Percentiles rank a stretch among this genome's conserved stretches.
Evolutionary conservation across 2,113 vertebrate species (phyloP).

Genomic region (Amia ocellicauda): DNA sequence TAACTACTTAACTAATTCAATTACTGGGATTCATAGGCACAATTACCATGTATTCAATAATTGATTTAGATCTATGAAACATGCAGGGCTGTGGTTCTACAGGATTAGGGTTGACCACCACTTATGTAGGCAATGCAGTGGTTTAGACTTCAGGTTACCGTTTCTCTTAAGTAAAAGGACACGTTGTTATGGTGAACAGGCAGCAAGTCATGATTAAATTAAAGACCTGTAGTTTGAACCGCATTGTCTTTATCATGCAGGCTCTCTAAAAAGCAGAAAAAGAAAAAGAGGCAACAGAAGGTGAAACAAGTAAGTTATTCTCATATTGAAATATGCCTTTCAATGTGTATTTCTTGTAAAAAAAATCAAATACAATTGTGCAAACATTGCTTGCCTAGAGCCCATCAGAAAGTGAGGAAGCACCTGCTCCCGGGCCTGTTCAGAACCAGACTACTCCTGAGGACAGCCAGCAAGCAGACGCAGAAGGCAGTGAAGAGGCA

Average conservation of each 20-base stretch:
- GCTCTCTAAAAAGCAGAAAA: slow-evolving; percentile 89
- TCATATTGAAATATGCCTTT: neutral
- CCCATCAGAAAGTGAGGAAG: slow-evolving; percentile 21
- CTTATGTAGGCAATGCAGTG: too few relatives aligned
- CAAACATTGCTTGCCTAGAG: slow-evolving; percentile 21
- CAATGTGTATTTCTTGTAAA: neutral
- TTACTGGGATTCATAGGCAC: too few relatives aligned
- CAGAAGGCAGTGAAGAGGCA: neutral
- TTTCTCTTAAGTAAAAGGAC: too few relatives aligned
- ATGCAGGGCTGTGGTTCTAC: too few relatives aligned
- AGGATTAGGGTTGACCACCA: too few relatives aligned
- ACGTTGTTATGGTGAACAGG: too few relatives aligned
- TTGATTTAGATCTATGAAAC: too few relatives aligned
- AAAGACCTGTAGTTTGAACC: too few relatives aligned
- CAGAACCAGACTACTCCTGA: neutral
- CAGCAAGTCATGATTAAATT: too few relatives aligned
- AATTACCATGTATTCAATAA: too few relatives aligned
- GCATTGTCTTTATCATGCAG: slow-evolving; percentile 49
- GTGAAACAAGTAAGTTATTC: slow-evolving; percentile 16
- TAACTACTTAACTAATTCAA: too few relatives aligned
- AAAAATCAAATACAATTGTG: neutral
- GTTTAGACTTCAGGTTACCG: too few relatives aligned
- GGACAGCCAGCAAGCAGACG: neutral
- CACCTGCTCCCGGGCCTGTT: neutral
- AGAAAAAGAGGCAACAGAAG: slow-evolving; percentile 78